A percentile compares a stretch with the other conserved stretches of the same genome.
Conservation (phyloP, 2,113 vertebrate species). For the Dicerorhinus sumatrensis region DNA sequence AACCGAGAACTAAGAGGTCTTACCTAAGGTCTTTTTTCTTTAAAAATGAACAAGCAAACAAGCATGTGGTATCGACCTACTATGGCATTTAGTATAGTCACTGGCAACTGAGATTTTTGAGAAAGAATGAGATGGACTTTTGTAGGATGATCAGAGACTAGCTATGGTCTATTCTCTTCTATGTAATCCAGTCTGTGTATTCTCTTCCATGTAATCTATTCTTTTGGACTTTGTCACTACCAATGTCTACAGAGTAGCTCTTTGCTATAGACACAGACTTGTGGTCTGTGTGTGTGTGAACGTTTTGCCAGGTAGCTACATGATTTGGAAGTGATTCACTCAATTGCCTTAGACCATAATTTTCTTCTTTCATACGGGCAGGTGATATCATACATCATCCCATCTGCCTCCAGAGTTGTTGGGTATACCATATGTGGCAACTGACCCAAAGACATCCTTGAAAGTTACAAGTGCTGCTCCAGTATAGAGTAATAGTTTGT, state of each 20-base stretch:
- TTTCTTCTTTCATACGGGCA: background rate
- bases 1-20: background rate
- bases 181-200: too few species aligned
- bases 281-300: background rate
- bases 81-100: background rate
- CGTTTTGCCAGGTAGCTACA: background rate
- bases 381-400: background rate
- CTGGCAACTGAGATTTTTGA: background rate
- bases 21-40: background rate
- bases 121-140: background rate
- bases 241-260: background rate
- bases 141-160: background rate
- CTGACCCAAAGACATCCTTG: background rate
- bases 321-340: background rate
- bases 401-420: background rate
- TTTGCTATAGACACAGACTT: background rate
- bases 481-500: background rate
- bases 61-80: background rate
- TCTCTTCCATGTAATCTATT: background rate
- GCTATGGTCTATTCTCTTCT: background rate
- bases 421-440: background rate
- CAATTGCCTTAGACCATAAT: background rate
- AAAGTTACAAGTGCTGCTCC: background rate
- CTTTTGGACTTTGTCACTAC: background rate
- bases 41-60: background rate